Evolutionary conservation across 1,140 invertebrate genomes (phyloP).

Genomic region (Bradysia coprophila): DNA sequence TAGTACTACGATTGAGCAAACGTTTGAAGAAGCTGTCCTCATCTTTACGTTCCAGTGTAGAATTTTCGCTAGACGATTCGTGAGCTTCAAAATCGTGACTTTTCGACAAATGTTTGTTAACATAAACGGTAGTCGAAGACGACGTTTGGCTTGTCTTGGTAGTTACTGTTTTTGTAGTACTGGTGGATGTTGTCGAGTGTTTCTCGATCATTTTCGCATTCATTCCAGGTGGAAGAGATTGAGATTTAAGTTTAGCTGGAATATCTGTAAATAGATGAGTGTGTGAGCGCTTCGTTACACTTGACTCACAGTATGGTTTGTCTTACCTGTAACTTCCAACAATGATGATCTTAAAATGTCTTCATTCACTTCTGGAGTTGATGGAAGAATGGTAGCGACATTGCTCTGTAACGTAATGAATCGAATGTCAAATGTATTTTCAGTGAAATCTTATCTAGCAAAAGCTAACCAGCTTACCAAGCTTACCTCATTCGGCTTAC

Average conservation of each 20-base stretch:
- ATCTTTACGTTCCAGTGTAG: slow-evolving; percentile 22
- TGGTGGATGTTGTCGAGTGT: slow-evolving; percentile 1
- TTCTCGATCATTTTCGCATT: slow-evolving; percentile 9
- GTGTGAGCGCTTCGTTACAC: no score
- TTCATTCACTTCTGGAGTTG: slow-evolving; percentile 55
- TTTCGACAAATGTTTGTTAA: no score
- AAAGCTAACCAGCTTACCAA: no score
- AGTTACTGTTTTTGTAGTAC: no score
- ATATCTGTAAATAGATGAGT: not conserved
- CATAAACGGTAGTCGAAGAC: no score
- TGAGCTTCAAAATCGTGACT: no score
- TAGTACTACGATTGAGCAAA: slow-evolving; percentile 40
- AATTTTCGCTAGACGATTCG: no score
- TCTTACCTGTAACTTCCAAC: not conserved
- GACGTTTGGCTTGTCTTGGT: no score
- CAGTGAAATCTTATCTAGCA: slow-evolving; percentile 25
- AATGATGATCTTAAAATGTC: slow-evolving; percentile 25
- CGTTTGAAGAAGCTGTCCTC: slow-evolving; percentile 44
- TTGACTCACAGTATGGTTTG: no score
- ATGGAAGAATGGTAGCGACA: slow-evolving; percentile 35
- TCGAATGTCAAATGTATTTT: not conserved
- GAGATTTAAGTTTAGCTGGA: slow-evolving; percentile 34
- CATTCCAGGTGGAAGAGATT: slow-evolving; percentile 40
- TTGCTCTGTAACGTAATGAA: slow-evolving; percentile 12
- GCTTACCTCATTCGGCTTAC: slow-evolving; percentile 15